Conservation (phyloP, 2,888 invertebrate genomes). For the Parapristionchus giblindavisi region DNA sequence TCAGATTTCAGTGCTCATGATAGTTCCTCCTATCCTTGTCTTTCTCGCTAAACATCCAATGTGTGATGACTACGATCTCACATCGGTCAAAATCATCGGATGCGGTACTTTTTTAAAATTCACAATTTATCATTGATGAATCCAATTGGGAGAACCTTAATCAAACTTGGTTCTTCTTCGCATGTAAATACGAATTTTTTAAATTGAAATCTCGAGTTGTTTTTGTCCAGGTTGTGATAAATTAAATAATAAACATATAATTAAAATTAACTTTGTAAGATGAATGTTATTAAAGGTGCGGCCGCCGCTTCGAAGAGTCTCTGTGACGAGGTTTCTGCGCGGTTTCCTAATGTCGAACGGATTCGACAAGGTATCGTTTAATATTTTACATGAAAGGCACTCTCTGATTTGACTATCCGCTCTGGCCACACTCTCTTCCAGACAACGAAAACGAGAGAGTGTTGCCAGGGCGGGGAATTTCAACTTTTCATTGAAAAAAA, state of each 20-base stretch:
- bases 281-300: too few species aligned
- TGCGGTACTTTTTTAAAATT: neutral
- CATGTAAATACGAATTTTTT: neutral
- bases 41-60: conserved; percentile 79
- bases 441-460: too few species aligned
- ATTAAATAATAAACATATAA: too few species aligned
- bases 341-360: neutral
- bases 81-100: conserved; percentile 70
- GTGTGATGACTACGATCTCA: conserved; percentile 81
- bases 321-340: neutral
- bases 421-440: too few species aligned
- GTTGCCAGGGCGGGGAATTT: too few species aligned
- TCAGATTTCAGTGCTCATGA: conserved; percentile 71
- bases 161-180: neutral
- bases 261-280: too few species aligned
- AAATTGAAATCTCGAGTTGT: neutral
- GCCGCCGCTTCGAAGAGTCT: conserved; percentile 2
- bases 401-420: too few species aligned
- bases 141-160: neutral
- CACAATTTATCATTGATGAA: neutral
- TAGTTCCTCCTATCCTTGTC: conserved; percentile 85
- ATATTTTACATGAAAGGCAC: too few species aligned
- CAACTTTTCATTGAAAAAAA: too few species aligned
- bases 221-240: too few species aligned
- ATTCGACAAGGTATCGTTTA: conserved; percentile 20